Conservation (phyloP, 2,888 invertebrate genomes). For the Callimorpha dominula region DNA sequence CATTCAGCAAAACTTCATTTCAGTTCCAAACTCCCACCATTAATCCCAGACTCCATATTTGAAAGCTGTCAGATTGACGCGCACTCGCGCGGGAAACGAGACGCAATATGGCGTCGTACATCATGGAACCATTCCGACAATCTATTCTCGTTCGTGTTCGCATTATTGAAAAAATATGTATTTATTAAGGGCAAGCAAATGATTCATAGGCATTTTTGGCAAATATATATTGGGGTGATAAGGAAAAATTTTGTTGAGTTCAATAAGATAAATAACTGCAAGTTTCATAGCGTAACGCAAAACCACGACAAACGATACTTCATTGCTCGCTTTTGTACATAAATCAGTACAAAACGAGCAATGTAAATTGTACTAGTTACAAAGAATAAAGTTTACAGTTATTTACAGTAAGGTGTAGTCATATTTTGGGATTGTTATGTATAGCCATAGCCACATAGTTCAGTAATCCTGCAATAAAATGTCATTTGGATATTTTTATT, state of each 20-base stretch:
- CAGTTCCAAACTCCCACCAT: slow-evolving; percentile 36
- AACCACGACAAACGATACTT: neutral
- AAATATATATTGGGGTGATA: slow-evolving; percentile 13
- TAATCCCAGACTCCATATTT: slow-evolving; percentile 43
- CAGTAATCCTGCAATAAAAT: no score
- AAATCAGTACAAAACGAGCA: neutral
- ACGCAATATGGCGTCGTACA: slow-evolving; percentile 32
- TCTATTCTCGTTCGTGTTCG: slow-evolving; percentile 43
- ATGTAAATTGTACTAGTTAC: no score
- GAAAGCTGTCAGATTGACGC: slow-evolving; percentile 50
- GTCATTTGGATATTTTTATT: no score
- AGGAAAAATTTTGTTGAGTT: slow-evolving; percentile 8
- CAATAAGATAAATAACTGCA: neutral
- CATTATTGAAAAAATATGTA: slow-evolving; percentile 38
- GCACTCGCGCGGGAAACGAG: slow-evolving; percentile 43
- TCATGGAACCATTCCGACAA: slow-evolving; percentile 47
- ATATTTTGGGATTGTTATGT: no score
- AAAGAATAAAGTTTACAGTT: no score
- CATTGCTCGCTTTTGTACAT: neutral
- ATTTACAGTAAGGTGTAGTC: no score
- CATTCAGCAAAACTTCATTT: slow-evolving; percentile 39
- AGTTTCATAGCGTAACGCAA: no score
- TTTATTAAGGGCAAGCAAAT: slow-evolving; percentile 20
- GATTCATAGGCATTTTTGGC: slow-evolving; percentile 16
- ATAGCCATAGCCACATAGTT: no score